Evolutionary conservation across 1,140 invertebrate genomes (phyloP), one percentile per base, ranked within the genome.

Genomic region (Lineus longissimus): DNA sequence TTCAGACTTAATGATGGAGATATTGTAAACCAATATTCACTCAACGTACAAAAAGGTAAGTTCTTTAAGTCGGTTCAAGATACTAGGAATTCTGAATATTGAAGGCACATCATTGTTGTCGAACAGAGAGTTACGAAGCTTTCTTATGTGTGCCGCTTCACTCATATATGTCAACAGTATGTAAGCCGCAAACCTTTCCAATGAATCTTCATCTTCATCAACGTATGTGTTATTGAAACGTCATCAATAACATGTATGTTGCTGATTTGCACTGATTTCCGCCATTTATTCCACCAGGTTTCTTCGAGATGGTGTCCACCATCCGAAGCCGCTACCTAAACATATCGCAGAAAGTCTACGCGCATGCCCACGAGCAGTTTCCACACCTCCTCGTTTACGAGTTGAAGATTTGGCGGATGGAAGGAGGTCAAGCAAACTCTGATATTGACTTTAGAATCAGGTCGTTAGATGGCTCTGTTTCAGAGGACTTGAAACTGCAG

Each of bases 321-420:
- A 40, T 27, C 30, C 13, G 17, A 2, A n/a, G 23, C 40, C 33
- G 31, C 2, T 23, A 40, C 25, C 59, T 41, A 25, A 59, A 43
- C 4, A 25, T 63, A 17, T 36, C 36, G 1, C 33, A 59, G 13
- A 71, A 67, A 31, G 65, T 69, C 27, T 79, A 76, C 58, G 77
- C 76, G 15, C 33, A 36, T 36, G 33, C 33, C 6, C 77, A 79
- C 51, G 63, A 73, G 1, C 43, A 31, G 0, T 7, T 77, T n/a
- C 57, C 67, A 6, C 57, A 67, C 9, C 65, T 77, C 6, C 55
- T 79, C 36, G 73, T 76, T 2, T 69, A 64, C 6, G 74, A 78
- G 55, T 40, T 78, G 4, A 31, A 65, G 9, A 30, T 75, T 29
- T 58, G 56, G 13, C 64, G 68, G 15, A 36, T 36, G 33, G 33